Conservation (phyloP, 1,140 invertebrate species). For the Rhysida immarginata region DNA sequence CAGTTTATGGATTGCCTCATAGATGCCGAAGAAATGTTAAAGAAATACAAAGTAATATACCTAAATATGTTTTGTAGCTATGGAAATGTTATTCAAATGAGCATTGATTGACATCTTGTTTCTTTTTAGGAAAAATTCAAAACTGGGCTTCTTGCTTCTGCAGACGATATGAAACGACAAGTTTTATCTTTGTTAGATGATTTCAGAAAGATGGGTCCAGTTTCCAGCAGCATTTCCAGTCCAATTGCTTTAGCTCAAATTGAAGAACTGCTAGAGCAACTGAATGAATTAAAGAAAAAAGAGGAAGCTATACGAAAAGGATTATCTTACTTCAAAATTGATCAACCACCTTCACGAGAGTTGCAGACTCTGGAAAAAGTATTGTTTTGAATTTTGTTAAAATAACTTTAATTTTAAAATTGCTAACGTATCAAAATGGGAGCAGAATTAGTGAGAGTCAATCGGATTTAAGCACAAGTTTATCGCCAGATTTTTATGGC, state of each 20-base stretch:
- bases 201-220: conserved; percentile 45
- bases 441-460: too few relatives aligned
- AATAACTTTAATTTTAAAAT: too few relatives aligned
- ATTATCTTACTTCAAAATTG: conserved; percentile 54
- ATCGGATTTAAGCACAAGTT: too few relatives aligned
- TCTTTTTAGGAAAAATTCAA: conserved; percentile 45
- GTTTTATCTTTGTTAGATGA: conserved; percentile 41
- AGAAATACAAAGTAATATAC: conserved; percentile 41
- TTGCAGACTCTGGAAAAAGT: conserved; percentile 49
- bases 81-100: neutral
- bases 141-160: conserved; percentile 43
- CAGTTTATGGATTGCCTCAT: conserved; percentile 45
- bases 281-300: conserved; percentile 42
- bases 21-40: conserved; percentile 46
- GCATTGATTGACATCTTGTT: neutral
- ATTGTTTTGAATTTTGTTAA: too few relatives aligned
- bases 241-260: conserved; percentile 47
- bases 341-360: conserved; percentile 49
- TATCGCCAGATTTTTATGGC: too few relatives aligned
- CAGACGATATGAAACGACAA: conserved; percentile 46
- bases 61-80: neutral
- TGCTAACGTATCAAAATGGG: too few relatives aligned
- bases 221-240: conserved; percentile 34
- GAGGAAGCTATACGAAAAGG: conserved; percentile 48
- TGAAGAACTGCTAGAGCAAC: conserved; percentile 37